Conservation (phyloP, 2,113 vertebrate species). For the Hylia prasina region DNA sequence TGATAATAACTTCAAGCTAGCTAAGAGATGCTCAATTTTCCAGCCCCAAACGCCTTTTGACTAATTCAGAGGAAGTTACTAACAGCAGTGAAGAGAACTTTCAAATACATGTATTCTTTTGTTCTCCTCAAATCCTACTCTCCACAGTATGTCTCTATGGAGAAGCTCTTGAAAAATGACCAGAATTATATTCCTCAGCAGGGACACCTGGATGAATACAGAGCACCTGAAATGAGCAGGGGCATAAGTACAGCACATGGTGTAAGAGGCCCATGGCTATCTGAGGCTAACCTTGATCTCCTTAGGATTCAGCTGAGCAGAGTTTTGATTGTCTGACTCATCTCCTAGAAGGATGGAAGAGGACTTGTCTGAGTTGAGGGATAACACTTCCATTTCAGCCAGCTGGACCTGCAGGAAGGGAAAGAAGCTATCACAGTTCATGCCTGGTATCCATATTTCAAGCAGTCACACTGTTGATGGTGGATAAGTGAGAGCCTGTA, state of each 20-base stretch:
- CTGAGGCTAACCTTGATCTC: slow-evolving; percentile 79
- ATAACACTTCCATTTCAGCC: slow-evolving; percentile 94
- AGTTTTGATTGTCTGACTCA: slow-evolving; percentile 84
- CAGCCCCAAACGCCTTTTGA: neutral
- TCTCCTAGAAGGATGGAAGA: slow-evolving; percentile 89
- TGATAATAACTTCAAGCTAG: neutral
- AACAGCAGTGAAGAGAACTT: neutral
- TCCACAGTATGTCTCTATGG: neutral
- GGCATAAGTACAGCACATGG: neutral
- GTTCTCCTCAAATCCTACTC: neutral
- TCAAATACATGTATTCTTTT: neutral
- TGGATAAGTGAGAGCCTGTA: slow-evolving; percentile 39
- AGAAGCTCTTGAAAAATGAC: neutral
- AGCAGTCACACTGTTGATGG: slow-evolving; percentile 12
- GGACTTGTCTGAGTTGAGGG: slow-evolving; percentile 93
- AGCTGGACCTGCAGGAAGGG: slow-evolving; percentile 83
- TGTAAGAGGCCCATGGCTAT: neutral
- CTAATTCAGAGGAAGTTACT: neutral
- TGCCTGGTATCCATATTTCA: neutral
- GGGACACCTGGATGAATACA: neutral
- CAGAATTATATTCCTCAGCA: neutral
- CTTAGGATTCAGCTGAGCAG: slow-evolving; percentile 75
- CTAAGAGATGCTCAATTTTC: neutral
- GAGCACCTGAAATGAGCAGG: neutral
- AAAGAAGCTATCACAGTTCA: slow-evolving; percentile 11